A percentile compares a stretch with the other conserved stretches of the same genome.
These are phyloP conservation scores for Ploceus nigricollis DNA, from an alignment of 2,113 vertebrate genomes.

Conservation along the genomic window DNA sequence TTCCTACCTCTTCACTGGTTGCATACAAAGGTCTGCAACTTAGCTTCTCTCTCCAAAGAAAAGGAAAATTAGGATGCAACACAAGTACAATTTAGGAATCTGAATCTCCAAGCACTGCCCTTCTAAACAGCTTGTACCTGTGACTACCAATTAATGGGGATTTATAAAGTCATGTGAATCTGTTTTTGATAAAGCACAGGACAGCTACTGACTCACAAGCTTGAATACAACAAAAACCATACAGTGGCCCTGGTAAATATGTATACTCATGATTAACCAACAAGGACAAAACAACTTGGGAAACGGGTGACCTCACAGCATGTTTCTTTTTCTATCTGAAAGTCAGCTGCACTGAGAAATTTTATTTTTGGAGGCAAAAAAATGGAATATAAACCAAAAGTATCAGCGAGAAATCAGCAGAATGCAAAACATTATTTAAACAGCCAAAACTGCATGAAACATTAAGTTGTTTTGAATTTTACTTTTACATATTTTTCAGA, in stretches of 20 bases:
- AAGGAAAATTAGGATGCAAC: neutral
- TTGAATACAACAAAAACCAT: neutral
- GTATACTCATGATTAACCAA: neutral
- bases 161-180: neutral
- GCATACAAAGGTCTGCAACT: neutral
- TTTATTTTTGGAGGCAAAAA: neutral
- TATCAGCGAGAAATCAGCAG: neutral
- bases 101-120: neutral
- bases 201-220: neutral
- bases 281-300: neutral
- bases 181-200: neutral
- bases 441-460: neutral
- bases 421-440: neutral
- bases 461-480: neutral
- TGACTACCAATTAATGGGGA: neutral
- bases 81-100: neutral
- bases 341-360: neutral
- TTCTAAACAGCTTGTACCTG: neutral
- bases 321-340: neutral
- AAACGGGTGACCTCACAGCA: neutral
- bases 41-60: neutral
- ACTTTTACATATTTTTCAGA: neutral
- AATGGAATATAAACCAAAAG: neutral
- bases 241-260: neutral
- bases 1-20: neutral